A percentile compares a stretch with the other conserved stretches of the same genome.
Conservation (phyloP, 2,113 vertebrate genomes). For the Cichladusa arquata region DNA sequence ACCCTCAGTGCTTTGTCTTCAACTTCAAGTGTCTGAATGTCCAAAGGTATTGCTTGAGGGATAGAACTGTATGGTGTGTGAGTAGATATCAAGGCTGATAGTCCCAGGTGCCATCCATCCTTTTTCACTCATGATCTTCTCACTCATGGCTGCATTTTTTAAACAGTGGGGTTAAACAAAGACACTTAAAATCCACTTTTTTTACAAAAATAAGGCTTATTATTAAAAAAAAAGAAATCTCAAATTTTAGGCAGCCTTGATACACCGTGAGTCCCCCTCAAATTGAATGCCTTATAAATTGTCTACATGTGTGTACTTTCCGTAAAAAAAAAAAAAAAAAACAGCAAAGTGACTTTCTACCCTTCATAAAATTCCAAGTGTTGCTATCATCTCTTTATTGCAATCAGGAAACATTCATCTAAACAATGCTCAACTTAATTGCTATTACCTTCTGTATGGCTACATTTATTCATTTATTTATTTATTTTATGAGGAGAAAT, state of each 20-base stretch:
- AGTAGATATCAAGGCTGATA: neutral
- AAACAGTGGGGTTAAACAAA: neutral
- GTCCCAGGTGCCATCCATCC: neutral
- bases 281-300: neutral
- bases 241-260: neutral
- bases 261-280: neutral
- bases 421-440: neutral
- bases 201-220: neutral
- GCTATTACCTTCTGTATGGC: neutral
- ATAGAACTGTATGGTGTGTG: neutral
- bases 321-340: neutral
- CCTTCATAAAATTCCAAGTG: neutral
- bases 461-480: neutral
- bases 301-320: neutral
- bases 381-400: neutral
- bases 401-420: neutral
- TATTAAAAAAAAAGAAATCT: neutral
- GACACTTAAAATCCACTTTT: slow-evolving; percentile 12
- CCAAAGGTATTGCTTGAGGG: neutral
- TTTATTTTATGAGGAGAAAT: neutral
- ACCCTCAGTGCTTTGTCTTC: neutral
- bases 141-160: neutral
- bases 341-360: neutral
- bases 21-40: neutral
- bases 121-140: slow-evolving; percentile 33